A percentile compares a stretch with the other conserved stretches of the same genome.
These are phyloP conservation scores for Lepidonotus clava DNA, from an alignment of 2,888 invertebrate species.

Conservation along the genomic window DNA sequence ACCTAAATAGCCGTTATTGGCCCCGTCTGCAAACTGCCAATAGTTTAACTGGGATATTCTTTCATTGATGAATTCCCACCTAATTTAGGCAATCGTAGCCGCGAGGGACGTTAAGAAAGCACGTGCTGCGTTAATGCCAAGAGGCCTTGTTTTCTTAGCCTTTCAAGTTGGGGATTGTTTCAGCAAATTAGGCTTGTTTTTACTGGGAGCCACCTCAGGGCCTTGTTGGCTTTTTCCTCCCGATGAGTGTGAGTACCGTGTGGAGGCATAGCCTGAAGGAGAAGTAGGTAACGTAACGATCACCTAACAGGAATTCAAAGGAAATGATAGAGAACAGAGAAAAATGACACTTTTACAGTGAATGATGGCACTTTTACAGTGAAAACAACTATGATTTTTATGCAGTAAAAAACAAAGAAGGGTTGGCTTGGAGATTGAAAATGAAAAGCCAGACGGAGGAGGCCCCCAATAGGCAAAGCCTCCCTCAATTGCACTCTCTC, in stretches of 20 bases:
- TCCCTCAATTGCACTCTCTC: too few species aligned
- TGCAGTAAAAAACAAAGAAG: too few species aligned
- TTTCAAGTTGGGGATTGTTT: background rate
- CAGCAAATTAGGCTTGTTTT: conserved; percentile 4
- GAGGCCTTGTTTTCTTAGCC: conserved; percentile 24
- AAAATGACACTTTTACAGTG: too few species aligned
- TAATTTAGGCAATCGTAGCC: conserved; percentile 21
- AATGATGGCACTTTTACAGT: too few species aligned
- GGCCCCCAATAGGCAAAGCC: too few species aligned
- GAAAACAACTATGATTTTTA: too few species aligned
- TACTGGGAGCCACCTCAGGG: background rate
- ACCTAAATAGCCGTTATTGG: background rate
- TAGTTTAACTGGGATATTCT: background rate
- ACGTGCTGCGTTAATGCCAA: background rate
- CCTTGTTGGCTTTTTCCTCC: background rate
- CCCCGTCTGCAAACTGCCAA: background rate
- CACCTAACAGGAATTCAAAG: too few species aligned
- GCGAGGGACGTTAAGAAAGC: background rate
- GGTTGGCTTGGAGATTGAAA: too few species aligned
- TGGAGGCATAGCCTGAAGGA: background rate
- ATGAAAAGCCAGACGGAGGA: too few species aligned
- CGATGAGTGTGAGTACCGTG: background rate
- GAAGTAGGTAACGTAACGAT: too few species aligned
- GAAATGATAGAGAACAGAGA: too few species aligned
- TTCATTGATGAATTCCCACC: conserved; percentile 12